Conservation (phyloP, 2,888 invertebrate genomes). For the Thumatha senex region DNA sequence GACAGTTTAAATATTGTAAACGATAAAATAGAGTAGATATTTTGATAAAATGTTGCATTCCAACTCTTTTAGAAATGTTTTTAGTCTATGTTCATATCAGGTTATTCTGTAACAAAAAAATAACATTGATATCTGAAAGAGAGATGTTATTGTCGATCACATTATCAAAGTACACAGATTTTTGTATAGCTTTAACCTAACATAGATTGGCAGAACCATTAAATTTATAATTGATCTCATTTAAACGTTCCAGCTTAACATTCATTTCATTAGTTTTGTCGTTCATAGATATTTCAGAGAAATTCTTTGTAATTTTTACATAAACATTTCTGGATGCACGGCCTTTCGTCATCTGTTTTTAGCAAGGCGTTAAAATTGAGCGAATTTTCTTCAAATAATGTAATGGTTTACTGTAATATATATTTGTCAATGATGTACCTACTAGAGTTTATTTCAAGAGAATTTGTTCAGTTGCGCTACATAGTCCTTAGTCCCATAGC, state of each 20-base stretch:
- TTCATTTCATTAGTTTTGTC: constrained; percentile 5
- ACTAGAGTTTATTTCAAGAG: too few species aligned
- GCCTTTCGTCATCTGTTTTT: too few species aligned
- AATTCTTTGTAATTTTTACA: not conserved
- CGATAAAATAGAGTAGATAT: constrained; percentile 6
- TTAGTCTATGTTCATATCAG: constrained; percentile 31
- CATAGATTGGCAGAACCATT: constrained; percentile 15
- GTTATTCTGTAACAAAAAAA: constrained; percentile 14
- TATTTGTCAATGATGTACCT: too few species aligned
- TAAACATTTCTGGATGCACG: not conserved
- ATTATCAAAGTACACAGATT: constrained; percentile 3
- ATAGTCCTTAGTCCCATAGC: constrained; percentile 39
- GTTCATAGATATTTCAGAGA: too few species aligned
- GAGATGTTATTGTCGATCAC: constrained; percentile 17
- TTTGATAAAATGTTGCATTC: constrained; percentile 31
- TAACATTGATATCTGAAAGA: not conserved
- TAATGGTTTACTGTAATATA: too few species aligned
- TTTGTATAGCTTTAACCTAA: too few species aligned
- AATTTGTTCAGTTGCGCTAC: not conserved
- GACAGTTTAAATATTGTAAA: too few species aligned
- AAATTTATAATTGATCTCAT: constrained; percentile 37
- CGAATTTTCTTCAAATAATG: too few species aligned
- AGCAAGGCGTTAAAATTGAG: too few species aligned
- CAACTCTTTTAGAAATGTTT: constrained; percentile 16
- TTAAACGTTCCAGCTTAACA: constrained; percentile 22